Percentiles rank a stretch among this genome's conserved stretches.
Evolutionary conservation across 92 coral and sea anemone genomes (phyloP).

Genomic region (Zoanthus solanderi): DNA sequence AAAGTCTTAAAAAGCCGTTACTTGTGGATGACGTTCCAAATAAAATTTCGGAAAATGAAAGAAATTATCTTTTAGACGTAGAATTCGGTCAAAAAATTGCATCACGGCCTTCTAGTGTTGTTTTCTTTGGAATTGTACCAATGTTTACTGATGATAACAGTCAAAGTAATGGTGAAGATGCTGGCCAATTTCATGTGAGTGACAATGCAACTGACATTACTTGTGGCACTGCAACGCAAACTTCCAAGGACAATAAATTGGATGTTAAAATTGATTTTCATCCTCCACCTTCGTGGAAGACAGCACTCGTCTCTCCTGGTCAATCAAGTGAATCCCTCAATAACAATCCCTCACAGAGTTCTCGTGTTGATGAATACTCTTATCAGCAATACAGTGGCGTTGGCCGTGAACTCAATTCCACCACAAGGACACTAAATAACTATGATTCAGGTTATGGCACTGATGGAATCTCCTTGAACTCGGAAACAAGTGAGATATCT

Average conservation of each 20-base stretch:
- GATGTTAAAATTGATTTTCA: neutral
- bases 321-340: neutral
- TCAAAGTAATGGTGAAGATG: neutral
- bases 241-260: neutral
- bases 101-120: slow-evolving; percentile 51
- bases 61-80: neutral
- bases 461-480: slow-evolving; percentile 61
- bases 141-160: slow-evolving; percentile 52
- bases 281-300: slow-evolving; percentile 8
- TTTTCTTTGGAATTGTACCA: slow-evolving; percentile 77
- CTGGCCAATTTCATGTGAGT: neutral
- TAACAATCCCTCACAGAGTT: too few species aligned
- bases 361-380: neutral
- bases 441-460: neutral
- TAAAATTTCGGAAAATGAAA: neutral
- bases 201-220: neutral
- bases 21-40: neutral
- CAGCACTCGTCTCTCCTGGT: slow-evolving; percentile 10
- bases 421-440: neutral
- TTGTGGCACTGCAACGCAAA: neutral
- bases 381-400: too few species aligned
- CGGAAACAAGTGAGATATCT: slow-evolving; percentile 69
- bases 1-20: neutral
- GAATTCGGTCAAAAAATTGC: neutral
- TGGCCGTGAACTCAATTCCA: neutral